phyloP scores from a whole-genome alignment of 2,113 vertebrate species.

The Astatoreochromis straeleni region DNA sequence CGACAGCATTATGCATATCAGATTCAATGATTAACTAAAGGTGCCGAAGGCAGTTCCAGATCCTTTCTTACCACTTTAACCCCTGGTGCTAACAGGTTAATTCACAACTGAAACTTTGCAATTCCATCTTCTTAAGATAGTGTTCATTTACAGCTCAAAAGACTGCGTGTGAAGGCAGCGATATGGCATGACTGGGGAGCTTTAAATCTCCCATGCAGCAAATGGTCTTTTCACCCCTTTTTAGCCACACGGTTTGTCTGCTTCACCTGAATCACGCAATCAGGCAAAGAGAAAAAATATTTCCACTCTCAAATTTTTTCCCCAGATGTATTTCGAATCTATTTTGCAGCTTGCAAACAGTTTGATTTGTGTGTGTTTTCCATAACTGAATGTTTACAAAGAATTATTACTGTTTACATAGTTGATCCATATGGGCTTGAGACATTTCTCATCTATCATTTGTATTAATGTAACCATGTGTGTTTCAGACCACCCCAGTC shows the following conservation, averaged over 20 bases:
- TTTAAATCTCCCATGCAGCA: neutral
- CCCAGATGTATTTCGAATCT: neutral
- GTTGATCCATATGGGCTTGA: neutral
- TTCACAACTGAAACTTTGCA: neutral
- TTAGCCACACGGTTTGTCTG: neutral
- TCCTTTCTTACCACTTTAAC: neutral
- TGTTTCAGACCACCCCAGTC: neutral
- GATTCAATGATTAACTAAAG: neutral
- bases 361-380: neutral
- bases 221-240: neutral
- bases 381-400: neutral
- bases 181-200: neutral
- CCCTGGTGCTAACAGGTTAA: neutral
- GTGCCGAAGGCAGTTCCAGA: neutral
- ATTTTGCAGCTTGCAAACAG: neutral
- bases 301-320: neutral
- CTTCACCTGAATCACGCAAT: neutral
- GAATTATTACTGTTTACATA: slow-evolving; percentile 7
- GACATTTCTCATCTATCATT: neutral
- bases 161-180: neutral
- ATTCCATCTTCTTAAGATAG: neutral
- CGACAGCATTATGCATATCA: neutral
- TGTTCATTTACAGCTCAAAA: neutral
- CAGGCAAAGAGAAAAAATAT: neutral
- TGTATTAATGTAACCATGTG: neutral